Base-by-base conservation (phyloP, 2,888 invertebrate genomes). In the Myathropa florea region DNA sequence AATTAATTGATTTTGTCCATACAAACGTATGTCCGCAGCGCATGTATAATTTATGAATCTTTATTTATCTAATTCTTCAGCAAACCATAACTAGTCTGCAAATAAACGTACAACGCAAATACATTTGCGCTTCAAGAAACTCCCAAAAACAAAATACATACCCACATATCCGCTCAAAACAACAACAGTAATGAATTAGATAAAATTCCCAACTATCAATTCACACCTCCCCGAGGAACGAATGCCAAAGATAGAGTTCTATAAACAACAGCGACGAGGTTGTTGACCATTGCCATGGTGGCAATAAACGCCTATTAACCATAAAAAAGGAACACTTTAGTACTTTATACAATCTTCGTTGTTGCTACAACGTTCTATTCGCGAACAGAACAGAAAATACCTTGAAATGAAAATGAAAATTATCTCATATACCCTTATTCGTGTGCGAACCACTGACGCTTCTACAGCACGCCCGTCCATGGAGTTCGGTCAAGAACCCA, bases 401-500 rank as follows among this genome's bases (percentile, higher is more conserved):
- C 88, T 88, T 89, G 88, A 89, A 89, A 88, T 89, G 89, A 89
- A 89, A 89, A 88, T 88, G 88, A 89, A 89, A 88, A 89, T 88
- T 81, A 85, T 79, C 68, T 67, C 71, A 68, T 68, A 77, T 75
- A 60, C 79, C 77, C 67, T 77, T 83, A 65, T 71, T 71, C 60
- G 76, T 64, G 68, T 68, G 61, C 60, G 36, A n/a, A 55, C 36
- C 33, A 57, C 14, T 59, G 78, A 36, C 12, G 14, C 21, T 57
- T 4, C 46, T n/a, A 18, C 46, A 6, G 46, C 46, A 6, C n/a
- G 18, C n/a, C 46, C 46, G 18, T 46, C 46, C 18, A 46, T 46
- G 18, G 18, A 46, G 46, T 46, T 33, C 61, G 67, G 71, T 76
- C 61, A 76, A 75, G 80, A 73, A 46, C 71, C 71, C 68, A 81